These are phyloP conservation scores for Bradynema listronoti DNA, from an alignment of 1,140 invertebrate genomes.

Conservation along the genomic window DNA sequence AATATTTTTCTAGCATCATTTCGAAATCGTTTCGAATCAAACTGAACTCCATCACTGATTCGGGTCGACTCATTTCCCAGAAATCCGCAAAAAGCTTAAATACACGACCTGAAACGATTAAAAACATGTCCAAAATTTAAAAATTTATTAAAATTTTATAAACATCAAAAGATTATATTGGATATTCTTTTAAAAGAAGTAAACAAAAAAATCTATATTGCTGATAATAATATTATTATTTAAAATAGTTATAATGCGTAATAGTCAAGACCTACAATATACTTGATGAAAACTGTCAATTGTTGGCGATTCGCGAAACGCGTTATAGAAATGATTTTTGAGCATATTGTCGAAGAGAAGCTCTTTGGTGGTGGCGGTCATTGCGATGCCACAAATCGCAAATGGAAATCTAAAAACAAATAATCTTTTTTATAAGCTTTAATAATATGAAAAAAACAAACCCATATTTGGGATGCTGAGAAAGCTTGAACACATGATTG, in stretches of 20 bases:
- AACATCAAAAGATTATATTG: not conserved
- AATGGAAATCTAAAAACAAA: constrained; percentile 61
- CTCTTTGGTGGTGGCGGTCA: constrained; percentile 79
- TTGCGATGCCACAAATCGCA: constrained; percentile 80
- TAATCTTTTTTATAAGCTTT: not conserved
- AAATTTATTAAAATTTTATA: constrained; percentile 11
- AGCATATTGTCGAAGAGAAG: constrained; percentile 73
- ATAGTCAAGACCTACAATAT: constrained; percentile 70
- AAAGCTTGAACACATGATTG: constrained; percentile 75
- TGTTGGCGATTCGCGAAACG: constrained; percentile 62
- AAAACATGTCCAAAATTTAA: no score
- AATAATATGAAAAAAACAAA: constrained; percentile 14
- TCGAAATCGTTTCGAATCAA: constrained; percentile 33
- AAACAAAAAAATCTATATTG: not conserved
- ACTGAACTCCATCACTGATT: constrained; percentile 44
- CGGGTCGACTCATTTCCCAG: constrained; percentile 31
- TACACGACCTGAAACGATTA: constrained; percentile 36
- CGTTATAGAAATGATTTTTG: constrained; percentile 84
- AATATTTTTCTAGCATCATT: constrained; percentile 20
- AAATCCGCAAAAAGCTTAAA: constrained; percentile 39
- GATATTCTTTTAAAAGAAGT: not conserved
- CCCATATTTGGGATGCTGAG: constrained; percentile 70
- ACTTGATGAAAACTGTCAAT: constrained; percentile 81
- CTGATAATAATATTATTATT: not conserved
- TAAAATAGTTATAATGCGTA: no score